Base-by-base conservation (phyloP, 2,113 vertebrate species). In the Podarcis cretensis region DNA sequence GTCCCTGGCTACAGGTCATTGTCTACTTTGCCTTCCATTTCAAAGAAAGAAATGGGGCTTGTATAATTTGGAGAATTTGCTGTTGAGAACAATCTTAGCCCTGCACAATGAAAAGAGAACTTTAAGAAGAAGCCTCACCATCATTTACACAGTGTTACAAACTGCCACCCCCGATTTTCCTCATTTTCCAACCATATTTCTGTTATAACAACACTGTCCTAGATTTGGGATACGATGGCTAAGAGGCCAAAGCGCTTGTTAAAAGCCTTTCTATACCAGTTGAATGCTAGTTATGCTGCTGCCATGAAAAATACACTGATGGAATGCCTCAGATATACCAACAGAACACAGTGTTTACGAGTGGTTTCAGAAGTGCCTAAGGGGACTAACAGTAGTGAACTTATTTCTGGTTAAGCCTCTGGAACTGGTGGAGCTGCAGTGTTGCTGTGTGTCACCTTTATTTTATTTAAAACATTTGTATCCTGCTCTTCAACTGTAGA, bases 21-120 rank as follows among this genome's bases (percentile, higher is more conserved):
- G 94, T 92, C 87, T 92, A 76, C 54, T 87, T 90, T 93, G 90
- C 91, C 84, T 90, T 94, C 93, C 89, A 89, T 92, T 68, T 94
- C 94, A 92, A 80, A 94, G 92, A 80, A 94, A 89, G 74, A 90
- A 89, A 83, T 30, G 69, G 81, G 23, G 84, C 30, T 92, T 88
- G 90, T 93, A 57, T 93, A 92, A 74, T 74, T 74, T 74, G 73
- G 35, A 74, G 73, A 74, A 37, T 74, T 74, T 74, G 14, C 32
- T 74, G 35, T 8, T 74, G 73, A 74, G 73, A 74, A 74, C 35
- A 35, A 37, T 74, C 12, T 16, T 74, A 43, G 73, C 32, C 14
- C 27, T 84, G 37, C 57, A 76, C 12, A 80, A 68, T 14, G 21
- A 35, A 78, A n/a, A 86, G 18, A 30, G 8, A 7, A 59, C 30